Evolutionary conservation across 2,888 invertebrate species (phyloP).

Genomic region (Agapostemon virescens): DNA sequence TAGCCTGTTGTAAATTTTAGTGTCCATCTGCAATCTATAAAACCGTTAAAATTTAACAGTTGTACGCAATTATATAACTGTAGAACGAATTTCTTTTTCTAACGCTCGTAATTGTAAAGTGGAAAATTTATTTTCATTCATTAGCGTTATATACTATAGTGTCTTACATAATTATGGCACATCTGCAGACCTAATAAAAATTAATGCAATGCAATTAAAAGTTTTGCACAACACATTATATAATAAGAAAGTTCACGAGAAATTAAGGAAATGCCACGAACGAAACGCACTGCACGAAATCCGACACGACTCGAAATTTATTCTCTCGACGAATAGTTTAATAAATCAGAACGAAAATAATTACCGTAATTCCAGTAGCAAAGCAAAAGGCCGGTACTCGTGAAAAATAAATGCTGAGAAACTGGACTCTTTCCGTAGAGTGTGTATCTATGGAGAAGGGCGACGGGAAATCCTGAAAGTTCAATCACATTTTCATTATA

Average conservation of each 20-base stretch:
- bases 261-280: not conserved
- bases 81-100: too few relatives aligned
- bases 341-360: conserved; percentile 43
- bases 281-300: not conserved
- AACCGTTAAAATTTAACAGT: too few relatives aligned
- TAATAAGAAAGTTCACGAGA: not conserved
- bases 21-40: too few relatives aligned
- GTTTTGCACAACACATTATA: not conserved
- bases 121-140: too few relatives aligned
- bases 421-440: conserved; percentile 82
- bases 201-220: not conserved
- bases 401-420: conserved; percentile 88
- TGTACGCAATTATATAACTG: too few relatives aligned
- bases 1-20: too few relatives aligned
- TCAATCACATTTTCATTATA: conserved; percentile 23
- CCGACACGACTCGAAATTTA: not conserved
- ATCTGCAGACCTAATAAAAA: too few relatives aligned
- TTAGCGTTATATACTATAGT: not conserved
- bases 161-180: not conserved
- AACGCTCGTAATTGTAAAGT: too few relatives aligned
- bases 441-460: conserved; percentile 84
- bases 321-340: not conserved
- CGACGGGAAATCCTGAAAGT: conserved; percentile 87
- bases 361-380: conserved; percentile 94
- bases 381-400: conserved; percentile 86